Evolutionary conservation across 2,888 invertebrate genomes (phyloP).

Genomic region (Beris chalybata): DNA sequence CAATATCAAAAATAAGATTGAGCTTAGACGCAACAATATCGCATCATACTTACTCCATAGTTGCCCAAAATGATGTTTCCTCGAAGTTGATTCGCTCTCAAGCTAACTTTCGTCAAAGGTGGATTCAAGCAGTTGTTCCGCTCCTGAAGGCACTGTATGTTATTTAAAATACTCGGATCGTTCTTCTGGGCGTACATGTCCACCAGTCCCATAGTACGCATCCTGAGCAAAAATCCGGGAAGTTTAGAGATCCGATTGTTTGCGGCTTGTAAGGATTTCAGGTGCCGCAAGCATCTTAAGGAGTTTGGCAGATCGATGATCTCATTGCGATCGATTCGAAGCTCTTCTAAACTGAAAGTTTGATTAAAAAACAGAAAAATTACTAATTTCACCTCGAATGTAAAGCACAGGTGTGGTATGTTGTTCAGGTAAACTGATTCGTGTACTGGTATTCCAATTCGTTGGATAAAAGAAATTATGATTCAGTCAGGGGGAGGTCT

Average conservation of each 20-base stretch:
- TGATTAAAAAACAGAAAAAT: not conserved
- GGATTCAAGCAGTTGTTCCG: slow-evolving; percentile 44
- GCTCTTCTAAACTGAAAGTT: slow-evolving; percentile 65
- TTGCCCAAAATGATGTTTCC: slow-evolving; percentile 84
- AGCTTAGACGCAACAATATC: not conserved
- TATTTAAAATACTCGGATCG: slow-evolving; percentile 23
- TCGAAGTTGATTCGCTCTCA: slow-evolving; percentile 75
- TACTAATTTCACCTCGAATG: not conserved
- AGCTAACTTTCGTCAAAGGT: slow-evolving; percentile 71
- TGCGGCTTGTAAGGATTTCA: slow-evolving; percentile 64
- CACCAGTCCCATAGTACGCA: slow-evolving; percentile 59
- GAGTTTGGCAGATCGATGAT: slow-evolving; percentile 65
- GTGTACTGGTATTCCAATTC: too few species aligned
- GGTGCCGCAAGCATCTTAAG: slow-evolving; percentile 62
- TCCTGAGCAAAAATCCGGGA: slow-evolving; percentile 59
- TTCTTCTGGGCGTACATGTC: slow-evolving; percentile 41
- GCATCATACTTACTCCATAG: slow-evolving; percentile 70
- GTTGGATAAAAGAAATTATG: too few species aligned
- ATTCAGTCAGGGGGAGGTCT: too few species aligned
- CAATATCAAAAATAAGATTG: slow-evolving; percentile 44
- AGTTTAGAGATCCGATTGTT: slow-evolving; percentile 60
- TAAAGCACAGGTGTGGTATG: not conserved
- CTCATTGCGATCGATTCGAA: slow-evolving; percentile 73
- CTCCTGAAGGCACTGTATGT: slow-evolving; percentile 15
- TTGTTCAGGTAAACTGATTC: not conserved